Percentiles rank a stretch among this genome's conserved stretches.
phyloP scores from a whole-genome alignment of 2,797 vertebrate genomes.

The Jordanella pulchra region DNA sequence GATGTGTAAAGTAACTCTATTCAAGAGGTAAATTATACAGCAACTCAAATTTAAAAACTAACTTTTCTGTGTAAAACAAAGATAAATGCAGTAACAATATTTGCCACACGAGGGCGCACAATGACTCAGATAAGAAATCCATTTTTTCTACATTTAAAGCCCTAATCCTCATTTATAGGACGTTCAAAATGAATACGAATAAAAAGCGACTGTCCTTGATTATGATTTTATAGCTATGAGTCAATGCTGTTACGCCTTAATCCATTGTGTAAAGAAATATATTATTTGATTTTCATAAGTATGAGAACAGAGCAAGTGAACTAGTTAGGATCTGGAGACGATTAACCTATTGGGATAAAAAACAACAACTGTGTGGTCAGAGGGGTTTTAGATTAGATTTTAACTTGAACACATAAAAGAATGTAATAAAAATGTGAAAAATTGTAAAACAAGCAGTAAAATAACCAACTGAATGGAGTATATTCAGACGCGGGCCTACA shows the following conservation, averaged over 20 bases:
- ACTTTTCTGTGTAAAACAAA: not conserved
- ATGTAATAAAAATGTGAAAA: not conserved
- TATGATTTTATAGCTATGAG: not conserved
- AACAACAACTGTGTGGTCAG: not conserved
- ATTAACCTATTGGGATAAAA: not conserved
- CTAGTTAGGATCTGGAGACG: not conserved
- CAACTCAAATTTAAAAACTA: not conserved
- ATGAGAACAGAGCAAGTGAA: not conserved
- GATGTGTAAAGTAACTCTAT: rapidly evolving
- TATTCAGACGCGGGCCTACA: not conserved
- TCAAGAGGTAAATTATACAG: rapidly evolving
- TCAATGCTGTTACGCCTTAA: not conserved
- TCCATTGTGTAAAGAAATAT: not conserved
- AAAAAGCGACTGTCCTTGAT: not conserved
- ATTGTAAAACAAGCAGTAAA: not conserved
- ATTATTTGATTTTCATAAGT: not conserved
- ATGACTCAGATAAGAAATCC: conserved; percentile 19
- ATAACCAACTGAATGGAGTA: not conserved
- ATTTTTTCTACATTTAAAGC: not conserved
- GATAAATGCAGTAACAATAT: conserved; percentile 16
- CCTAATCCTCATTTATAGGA: not conserved
- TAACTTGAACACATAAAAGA: not conserved
- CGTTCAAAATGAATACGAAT: not conserved
- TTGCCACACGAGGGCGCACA: conserved; percentile 59
- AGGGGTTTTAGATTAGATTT: not conserved